Evolutionary conservation across 2,113 vertebrate genomes (phyloP), one percentile per base, ranked within the genome.

Genomic region (Brienomyrus brachyistius): DNA sequence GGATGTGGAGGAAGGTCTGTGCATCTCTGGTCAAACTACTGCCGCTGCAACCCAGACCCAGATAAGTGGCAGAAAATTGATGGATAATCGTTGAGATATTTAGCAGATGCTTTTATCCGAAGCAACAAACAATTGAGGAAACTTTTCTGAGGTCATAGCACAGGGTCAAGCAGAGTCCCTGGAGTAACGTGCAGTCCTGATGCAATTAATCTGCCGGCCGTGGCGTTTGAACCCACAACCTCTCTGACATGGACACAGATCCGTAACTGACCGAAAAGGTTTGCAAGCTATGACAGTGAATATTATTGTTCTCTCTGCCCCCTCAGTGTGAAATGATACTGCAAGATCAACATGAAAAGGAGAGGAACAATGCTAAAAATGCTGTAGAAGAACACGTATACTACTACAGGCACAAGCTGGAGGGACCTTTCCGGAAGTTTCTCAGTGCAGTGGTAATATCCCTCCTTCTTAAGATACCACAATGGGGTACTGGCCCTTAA

Each of bases 371-470:
- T 90, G 97, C 96, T 9, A 97, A 97, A 92, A 97, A 97, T 9
- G 95, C 96, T 3, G 96, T 97, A 50, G 96, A 97, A 77, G 97
- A 97, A 27, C 96, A 96, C 51, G 95, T 97, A 0, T 97, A 97
- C 83, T 95, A 96, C 89, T 96, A 96, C 92, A 94, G 96, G 50
- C 96, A 97, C 90, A 96, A 96, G 88, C 93, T 97, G 5, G 95
- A 93, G 83, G 96, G 96, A 17, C 95, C 95, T 0, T 96, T 96
- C 87, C 95, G 94, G 54, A 95, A 92, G 1, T 96, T 96, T 47
- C 92, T 96, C 56, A 94, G 92, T 90, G 93, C 95, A 89, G 94
- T 95, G 92, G 96, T 97, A 92, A 7, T 93, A 40, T 45, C 7
- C 6, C 35, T 35, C 2, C 48, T 11, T 23, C 45, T 77, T 43